Percentiles rank a stretch among this genome's conserved stretches.
phyloP scores from a whole-genome alignment of 1,140 invertebrate genomes.

The Wasmannia auropunctata region DNA sequence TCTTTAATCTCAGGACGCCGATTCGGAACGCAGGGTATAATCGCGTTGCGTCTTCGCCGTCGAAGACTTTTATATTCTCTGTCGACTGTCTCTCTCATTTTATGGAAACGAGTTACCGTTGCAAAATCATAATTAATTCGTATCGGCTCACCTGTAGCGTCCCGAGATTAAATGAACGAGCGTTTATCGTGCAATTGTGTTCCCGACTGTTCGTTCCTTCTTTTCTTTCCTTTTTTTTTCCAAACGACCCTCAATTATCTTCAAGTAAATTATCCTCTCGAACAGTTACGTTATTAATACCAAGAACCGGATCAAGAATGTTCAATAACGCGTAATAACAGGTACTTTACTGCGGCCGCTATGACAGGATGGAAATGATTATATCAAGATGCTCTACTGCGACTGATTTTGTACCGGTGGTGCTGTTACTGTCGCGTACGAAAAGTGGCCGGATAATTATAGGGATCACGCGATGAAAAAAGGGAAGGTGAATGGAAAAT shows the following conservation, averaged over 20 bases:
- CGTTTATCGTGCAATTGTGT: constrained; percentile 6
- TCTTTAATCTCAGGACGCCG: neutral
- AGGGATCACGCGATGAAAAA: constrained; percentile 28
- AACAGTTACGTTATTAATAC: constrained; percentile 32
- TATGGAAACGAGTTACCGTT: neutral
- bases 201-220: neutral
- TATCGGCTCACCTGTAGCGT: neutral
- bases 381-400: constrained; percentile 45
- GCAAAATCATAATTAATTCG: neutral
- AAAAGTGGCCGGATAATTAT: constrained; percentile 54
- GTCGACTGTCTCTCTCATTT: neutral
- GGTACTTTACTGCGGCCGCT: constrained; percentile 26
- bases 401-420: constrained; percentile 34
- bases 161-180: neutral
- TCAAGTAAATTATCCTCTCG: constrained; percentile 6
- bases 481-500: neutral
- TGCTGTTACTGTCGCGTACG: constrained; percentile 57
- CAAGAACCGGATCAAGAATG: constrained; percentile 13
- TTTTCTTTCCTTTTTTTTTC: neutral
- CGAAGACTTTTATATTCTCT: neutral
- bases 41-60: neutral
- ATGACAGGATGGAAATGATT: constrained; percentile 61
- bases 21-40: neutral
- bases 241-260: constrained; percentile 2
- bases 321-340: constrained; percentile 8